Percentiles rank a stretch among this genome's conserved stretches.
These are phyloP conservation scores for Vollenhovia emeryi DNA, from an alignment of 1,140 invertebrate species.

Conservation along the genomic window DNA sequence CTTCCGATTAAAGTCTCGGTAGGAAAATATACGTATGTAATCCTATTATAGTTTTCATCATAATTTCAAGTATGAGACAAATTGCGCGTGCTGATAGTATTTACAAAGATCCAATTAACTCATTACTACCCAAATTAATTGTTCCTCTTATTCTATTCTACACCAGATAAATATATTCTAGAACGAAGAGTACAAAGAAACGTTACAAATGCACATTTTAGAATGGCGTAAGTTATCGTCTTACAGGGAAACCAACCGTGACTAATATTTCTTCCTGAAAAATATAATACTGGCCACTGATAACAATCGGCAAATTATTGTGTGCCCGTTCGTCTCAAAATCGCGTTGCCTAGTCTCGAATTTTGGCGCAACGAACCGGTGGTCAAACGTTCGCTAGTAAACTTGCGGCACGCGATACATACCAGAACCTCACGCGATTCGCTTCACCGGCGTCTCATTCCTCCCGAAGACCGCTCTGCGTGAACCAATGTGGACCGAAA, in stretches of 20 bases:
- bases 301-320: not conserved
- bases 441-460: not conserved
- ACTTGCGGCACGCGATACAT: not conserved
- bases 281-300: not conserved
- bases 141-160: not conserved
- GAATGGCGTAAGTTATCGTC: not conserved
- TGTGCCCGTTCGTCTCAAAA: not conserved
- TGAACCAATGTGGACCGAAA: not conserved
- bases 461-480: not conserved
- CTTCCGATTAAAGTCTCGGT: constrained; percentile 64
- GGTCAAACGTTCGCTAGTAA: not conserved
- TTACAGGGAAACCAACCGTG: not conserved
- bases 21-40: constrained; percentile 70
- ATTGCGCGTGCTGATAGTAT: constrained; percentile 55
- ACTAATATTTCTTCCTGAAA: not conserved
- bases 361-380: not conserved
- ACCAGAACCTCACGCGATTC: not conserved
- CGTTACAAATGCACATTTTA: not conserved
- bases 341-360: not conserved
- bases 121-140: not conserved
- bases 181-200: not conserved
- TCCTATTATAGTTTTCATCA: constrained; percentile 38
- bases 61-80: constrained; percentile 43
- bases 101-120: constrained; percentile 23
- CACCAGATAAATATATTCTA: not conserved